These are phyloP conservation scores for Isurus oxyrinchus DNA, from an alignment of 2,113 vertebrate genomes.

Conservation along the genomic window DNA sequence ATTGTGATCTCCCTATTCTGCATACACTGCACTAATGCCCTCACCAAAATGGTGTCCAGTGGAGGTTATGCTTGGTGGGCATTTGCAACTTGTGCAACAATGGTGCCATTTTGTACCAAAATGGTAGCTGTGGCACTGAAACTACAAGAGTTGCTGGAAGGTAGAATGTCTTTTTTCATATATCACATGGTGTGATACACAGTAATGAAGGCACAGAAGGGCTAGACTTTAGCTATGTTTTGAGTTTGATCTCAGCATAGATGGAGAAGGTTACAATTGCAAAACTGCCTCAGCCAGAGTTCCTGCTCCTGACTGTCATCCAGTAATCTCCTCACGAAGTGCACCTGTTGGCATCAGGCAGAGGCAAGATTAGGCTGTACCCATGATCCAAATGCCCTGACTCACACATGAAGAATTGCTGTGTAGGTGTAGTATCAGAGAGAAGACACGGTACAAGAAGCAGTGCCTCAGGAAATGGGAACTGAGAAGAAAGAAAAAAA, in stretches of 20 bases:
- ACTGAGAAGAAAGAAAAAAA: not conserved
- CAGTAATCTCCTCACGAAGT: not conserved
- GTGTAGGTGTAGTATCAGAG: not conserved
- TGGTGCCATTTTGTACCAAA: no score
- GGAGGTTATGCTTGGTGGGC: no score
- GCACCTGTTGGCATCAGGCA: not conserved
- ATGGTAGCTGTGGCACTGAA: no score
- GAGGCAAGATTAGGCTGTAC: not conserved
- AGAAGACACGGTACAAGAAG: no score
- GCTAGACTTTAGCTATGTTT: no score
- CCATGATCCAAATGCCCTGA: not conserved
- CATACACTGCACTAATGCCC: no score
- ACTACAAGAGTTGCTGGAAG: not conserved
- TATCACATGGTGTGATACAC: not conserved
- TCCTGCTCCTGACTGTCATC: not conserved
- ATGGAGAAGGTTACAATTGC: not conserved
- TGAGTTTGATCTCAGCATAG: not conserved
- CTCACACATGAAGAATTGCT: not conserved
- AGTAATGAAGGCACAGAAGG: no score
- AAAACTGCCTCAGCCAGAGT: not conserved
- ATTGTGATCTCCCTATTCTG: no score
- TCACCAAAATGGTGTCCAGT: no score
- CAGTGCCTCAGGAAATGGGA: not conserved
- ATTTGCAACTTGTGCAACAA: no score
- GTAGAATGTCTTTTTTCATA: not conserved